Percentiles rank a stretch among this genome's conserved stretches.
phyloP scores from a whole-genome alignment of 2,888 invertebrate genomes.

The Blastobasis adustella region DNA sequence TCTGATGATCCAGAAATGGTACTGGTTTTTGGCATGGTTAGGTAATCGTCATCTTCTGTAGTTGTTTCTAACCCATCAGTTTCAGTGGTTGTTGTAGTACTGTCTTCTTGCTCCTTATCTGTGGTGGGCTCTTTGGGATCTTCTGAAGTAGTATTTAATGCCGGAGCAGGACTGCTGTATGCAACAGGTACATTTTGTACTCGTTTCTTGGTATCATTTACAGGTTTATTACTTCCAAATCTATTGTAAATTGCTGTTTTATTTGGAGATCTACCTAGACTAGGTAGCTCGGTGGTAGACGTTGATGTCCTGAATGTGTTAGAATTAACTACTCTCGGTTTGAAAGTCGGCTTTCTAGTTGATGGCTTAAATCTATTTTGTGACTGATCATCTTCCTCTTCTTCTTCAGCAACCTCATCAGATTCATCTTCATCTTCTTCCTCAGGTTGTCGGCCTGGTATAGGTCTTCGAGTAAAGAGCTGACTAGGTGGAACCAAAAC shows the following conservation, averaged over 20 bases:
- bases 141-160: conserved; percentile 16
- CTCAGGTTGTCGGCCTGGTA: conserved; percentile 25
- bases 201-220: conserved; percentile 47
- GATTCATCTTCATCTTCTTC: conserved; percentile 22
- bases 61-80: conserved; percentile 25
- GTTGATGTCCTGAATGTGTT: conserved; percentile 63
- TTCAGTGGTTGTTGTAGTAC: conserved; percentile 27
- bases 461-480: conserved; percentile 55
- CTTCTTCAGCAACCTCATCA: conserved; percentile 15
- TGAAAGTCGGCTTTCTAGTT: conserved; percentile 49
- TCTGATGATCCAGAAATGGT: conserved; percentile 26
- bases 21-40: conserved; percentile 41
- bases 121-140: conserved; percentile 15
- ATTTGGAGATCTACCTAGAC: conserved; percentile 35
- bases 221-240: conserved; percentile 41
- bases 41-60: conserved; percentile 57
- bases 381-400: conserved; percentile 25
- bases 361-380: conserved; percentile 30
- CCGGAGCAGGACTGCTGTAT: conserved; percentile 34
- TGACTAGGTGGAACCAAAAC: conserved; percentile 62
- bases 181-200: conserved; percentile 62
- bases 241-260: conserved; percentile 45
- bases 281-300: conserved; percentile 55
- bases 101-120: conserved; percentile 27
- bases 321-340: conserved; percentile 51